Conservation (phyloP, 2,797 vertebrate genomes). For the Phalloptychus januarius region DNA sequence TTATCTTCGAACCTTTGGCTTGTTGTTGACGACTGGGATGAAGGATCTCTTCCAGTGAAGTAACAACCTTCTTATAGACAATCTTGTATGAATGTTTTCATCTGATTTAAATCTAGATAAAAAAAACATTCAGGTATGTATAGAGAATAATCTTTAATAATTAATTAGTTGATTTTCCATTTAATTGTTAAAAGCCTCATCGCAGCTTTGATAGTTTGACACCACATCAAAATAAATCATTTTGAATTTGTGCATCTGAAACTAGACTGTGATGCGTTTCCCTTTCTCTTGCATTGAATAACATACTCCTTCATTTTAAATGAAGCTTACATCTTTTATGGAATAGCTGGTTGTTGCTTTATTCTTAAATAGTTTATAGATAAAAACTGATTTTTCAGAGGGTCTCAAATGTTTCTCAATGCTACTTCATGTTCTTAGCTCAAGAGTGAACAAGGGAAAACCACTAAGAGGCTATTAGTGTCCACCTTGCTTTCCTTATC, state of each 20-base stretch:
- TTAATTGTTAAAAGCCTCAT: background rate
- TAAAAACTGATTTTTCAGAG: constrained; percentile 43
- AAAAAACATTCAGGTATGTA: background rate
- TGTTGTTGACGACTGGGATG: background rate
- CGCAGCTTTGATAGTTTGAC: background rate
- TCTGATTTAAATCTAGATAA: background rate
- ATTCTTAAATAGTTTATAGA: constrained; percentile 34
- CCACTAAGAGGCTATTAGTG: constrained; percentile 57
- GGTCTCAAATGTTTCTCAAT: constrained; percentile 45
- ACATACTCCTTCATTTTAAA: constrained; percentile 10
- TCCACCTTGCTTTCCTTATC: constrained; percentile 64
- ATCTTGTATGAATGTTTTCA: background rate
- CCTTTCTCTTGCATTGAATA: background rate
- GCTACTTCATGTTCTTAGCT: constrained; percentile 45
- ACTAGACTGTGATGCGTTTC: background rate
- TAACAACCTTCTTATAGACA: background rate
- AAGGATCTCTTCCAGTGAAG: background rate
- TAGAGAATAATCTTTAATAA: background rate
- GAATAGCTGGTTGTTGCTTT: constrained; percentile 13
- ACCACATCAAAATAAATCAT: background rate
- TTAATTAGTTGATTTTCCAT: background rate
- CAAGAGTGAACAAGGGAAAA: constrained; percentile 52
- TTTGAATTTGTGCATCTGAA: background rate
- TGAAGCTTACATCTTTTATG: constrained; percentile 4
- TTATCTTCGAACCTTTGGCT: background rate